Conservation (phyloP, 2,113 vertebrate genomes). For the Helogale parvula region DNA sequence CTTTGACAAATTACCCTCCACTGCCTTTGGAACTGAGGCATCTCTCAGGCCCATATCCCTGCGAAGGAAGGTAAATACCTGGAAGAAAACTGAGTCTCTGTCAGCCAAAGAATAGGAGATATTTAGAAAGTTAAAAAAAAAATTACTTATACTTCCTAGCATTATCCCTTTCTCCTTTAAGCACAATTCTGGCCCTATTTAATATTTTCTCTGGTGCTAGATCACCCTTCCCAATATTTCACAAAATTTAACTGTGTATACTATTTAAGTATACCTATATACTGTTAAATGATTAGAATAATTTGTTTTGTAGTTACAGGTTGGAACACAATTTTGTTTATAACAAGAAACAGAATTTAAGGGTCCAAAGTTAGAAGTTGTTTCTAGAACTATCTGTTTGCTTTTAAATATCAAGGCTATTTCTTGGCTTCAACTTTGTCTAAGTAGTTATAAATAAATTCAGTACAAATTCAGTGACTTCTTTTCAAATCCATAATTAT, state of each 20-base stretch:
- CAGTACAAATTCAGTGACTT: background rate
- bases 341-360: background rate
- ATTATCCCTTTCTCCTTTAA: background rate
- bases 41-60: background rate
- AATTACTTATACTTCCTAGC: background rate
- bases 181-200: background rate
- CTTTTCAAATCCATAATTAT: background rate
- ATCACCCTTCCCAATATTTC: background rate
- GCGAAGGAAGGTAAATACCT: background rate
- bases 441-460: background rate
- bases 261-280: background rate
- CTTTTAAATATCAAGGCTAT: background rate
- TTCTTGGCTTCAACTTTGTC: background rate
- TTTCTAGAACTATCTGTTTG: background rate
- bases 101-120: background rate
- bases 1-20: background rate
- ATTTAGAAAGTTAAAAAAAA: background rate
- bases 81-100: background rate
- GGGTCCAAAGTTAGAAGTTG: background rate
- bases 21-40: background rate
- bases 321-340: background rate
- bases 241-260: background rate
- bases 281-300: background rate
- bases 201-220: background rate
- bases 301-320: background rate